Evolutionary conservation across 2,888 invertebrate genomes (phyloP), one percentile per base, ranked within the genome.

Genomic region (Synanthedon myopaeformis): DNA sequence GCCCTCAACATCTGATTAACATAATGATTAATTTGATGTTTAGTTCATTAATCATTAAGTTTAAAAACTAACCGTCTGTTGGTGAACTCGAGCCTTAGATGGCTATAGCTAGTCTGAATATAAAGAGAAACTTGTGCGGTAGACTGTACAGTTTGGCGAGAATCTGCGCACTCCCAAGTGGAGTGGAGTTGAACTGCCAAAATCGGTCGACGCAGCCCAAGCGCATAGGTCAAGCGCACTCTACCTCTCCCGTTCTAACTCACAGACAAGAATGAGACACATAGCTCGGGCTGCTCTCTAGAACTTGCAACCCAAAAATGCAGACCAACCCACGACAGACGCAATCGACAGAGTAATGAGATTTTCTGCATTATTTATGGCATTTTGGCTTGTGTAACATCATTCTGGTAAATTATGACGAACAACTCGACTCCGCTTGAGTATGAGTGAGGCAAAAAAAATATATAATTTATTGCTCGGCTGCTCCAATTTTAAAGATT

Each of bases 141-240:
- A 14, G 45, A 45, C 45, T 45, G 45, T 45, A 45, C 12, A 45
- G 5, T 45, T 45, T 13, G 35, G n/a, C 8, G 14, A 52, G 58
- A 58, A 63, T 62, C 62, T 60, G 57, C 58, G 63, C 62, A 60
- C 62, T 56, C 55, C 60, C 64, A 61, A 56, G 58, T 57, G 53
- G 49, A 56, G 58, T 57, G 53, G 49, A 55, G 54, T 56, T 68
- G 64, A 70, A 72, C 70, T 67, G 67, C 76, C 78, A 69, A 79
- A 79, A 77, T 77, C 74, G 76, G 72, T 69, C 67, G 66, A 52
- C 51, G 54, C 52, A 51, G 60, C 52, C 55, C 69, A 63, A 59
- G 71, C 76, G 76, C 77, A 79, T 79, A 79, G 79, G 78, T 79
- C 79, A 78, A 78, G 72, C 74, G 72, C 74, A 71, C 62, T 66